These are phyloP conservation scores for Macrosiphum euphorbiae DNA, from an alignment of 2,888 invertebrate genomes.

Conservation along the genomic window DNA sequence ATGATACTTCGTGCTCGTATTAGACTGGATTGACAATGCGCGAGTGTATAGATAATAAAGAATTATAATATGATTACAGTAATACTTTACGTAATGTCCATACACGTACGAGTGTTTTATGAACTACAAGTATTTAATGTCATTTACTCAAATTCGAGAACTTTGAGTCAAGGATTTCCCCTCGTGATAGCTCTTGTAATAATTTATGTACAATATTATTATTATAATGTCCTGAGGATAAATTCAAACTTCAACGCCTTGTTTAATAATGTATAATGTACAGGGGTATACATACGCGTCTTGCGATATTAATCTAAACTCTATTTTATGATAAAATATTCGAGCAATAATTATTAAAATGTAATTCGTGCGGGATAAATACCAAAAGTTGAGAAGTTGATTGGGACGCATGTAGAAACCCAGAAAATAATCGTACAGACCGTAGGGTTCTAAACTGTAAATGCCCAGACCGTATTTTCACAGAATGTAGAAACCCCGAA, in stretches of 20 bases:
- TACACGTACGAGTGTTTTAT: not conserved
- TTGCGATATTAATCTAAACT: not conserved
- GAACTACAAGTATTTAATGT: not conserved
- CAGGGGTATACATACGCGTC: not conserved
- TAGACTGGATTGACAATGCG: not conserved
- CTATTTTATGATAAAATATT: not conserved
- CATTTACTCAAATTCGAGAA: not conserved
- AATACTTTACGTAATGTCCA: not conserved
- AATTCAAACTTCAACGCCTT: not conserved
- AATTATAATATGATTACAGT: not conserved
- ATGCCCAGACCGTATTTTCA: too few relatives aligned
- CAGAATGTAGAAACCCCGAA: too few relatives aligned
- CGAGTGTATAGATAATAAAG: not conserved
- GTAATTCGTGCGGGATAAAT: not conserved
- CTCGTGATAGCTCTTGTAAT: not conserved
- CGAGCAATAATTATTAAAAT: not conserved
- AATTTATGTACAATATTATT: not conserved
- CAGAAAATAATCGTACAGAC: too few relatives aligned
- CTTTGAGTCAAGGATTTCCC: conserved; percentile 15
- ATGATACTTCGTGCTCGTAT: not conserved
- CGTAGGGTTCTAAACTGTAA: too few relatives aligned
- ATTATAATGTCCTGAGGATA: conserved; percentile 29
- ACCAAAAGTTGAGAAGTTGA: not conserved
- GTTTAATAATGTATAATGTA: not conserved
- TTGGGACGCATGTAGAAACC: too few relatives aligned